Evolutionary conservation across 2,888 invertebrate genomes (phyloP).

Genomic region (Mycogona germanica): DNA sequence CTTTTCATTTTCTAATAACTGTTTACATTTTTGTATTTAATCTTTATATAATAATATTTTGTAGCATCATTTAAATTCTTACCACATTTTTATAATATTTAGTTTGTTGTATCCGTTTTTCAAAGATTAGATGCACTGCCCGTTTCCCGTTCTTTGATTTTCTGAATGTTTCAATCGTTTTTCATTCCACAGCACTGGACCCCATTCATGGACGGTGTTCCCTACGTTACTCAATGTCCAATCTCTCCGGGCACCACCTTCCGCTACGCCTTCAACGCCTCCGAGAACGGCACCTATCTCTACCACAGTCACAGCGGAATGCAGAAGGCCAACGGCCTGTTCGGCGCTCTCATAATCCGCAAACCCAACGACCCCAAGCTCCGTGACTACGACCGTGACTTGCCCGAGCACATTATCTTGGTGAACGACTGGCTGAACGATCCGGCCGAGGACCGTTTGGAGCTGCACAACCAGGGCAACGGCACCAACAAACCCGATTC

Average conservation of each 20-base stretch:
- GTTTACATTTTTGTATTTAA: no score
- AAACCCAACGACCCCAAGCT: conserved; percentile 80
- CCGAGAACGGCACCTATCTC: conserved; percentile 69
- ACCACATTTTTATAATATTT: no score
- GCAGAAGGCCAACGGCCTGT: conserved; percentile 75
- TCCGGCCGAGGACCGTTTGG: conserved; percentile 44
- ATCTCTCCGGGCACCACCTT: conserved; percentile 62
- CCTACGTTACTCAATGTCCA: conserved; percentile 73
- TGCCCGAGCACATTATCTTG: conserved; percentile 75
- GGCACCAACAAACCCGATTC: conserved; percentile 73
- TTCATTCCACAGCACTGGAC: conserved; percentile 58
- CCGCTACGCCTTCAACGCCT: conserved; percentile 71
- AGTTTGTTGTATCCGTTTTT: no score
- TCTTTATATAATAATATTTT: no score
- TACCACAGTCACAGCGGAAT: conserved; percentile 77
- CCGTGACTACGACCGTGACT: conserved; percentile 72
- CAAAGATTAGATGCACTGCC: no score
- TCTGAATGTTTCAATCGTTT: no score
- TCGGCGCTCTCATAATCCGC: conserved; percentile 69
- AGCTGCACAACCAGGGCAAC: conserved; percentile 67
- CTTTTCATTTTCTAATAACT: no score
- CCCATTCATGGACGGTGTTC: conserved; percentile 83
- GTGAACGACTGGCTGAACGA: conserved; percentile 74
- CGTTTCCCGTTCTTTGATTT: no score
- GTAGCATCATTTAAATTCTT: no score